Percentiles rank a stretch among this genome's conserved stretches.
phyloP scores from a whole-genome alignment of 2,113 vertebrate species.

The Neogobius melanostomus region DNA sequence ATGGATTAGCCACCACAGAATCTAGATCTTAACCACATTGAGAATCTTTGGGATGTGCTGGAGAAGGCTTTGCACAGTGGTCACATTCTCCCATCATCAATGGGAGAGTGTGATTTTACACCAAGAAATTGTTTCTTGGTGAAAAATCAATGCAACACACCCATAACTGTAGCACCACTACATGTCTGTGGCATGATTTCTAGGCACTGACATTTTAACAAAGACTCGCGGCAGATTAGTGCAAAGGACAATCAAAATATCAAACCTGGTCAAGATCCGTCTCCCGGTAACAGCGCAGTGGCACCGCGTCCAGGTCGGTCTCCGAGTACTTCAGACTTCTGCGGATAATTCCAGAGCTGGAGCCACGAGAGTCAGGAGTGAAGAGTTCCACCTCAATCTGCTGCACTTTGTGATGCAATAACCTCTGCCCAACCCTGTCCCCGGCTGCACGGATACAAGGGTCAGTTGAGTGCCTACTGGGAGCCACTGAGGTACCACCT shows the following conservation, averaged over 20 bases:
- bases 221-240: not conserved
- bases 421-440: conserved; percentile 22
- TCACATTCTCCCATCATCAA: too few relatives aligned
- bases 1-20: too few relatives aligned
- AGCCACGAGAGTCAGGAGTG: conserved; percentile 45
- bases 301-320: conserved; percentile 92
- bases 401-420: conserved; percentile 70
- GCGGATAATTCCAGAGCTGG: conserved; percentile 75
- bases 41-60: too few relatives aligned
- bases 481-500: conserved; percentile 10
- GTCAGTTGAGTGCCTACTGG: conserved; percentile 28
- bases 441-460: conserved; percentile 31
- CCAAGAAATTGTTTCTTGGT: too few relatives aligned
- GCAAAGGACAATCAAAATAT: too few relatives aligned
- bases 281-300: conserved; percentile 90
- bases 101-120: too few relatives aligned
- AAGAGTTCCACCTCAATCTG: conserved; percentile 84
- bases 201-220: too few relatives aligned
- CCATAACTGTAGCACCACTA: too few relatives aligned
- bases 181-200: too few relatives aligned
- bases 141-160: too few relatives aligned
- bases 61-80: too few relatives aligned
- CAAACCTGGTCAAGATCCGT: conserved; percentile 93
- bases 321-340: conserved; percentile 89
- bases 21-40: too few relatives aligned